These are phyloP conservation scores for Cyclophora albipunctata DNA, from an alignment of 2,888 invertebrate genomes.

Conservation along the genomic window DNA sequence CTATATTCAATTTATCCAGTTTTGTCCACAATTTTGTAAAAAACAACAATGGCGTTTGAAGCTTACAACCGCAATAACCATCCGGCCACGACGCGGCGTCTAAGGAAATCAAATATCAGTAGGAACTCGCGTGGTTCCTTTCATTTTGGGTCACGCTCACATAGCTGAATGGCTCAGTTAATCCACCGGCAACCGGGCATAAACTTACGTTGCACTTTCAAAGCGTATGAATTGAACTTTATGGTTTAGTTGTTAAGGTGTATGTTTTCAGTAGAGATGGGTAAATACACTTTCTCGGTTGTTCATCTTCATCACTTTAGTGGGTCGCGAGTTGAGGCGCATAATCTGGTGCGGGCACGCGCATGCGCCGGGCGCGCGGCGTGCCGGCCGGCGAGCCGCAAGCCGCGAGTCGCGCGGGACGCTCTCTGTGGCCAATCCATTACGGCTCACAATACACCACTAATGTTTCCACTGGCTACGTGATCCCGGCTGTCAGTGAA, in stretches of 20 bases:
- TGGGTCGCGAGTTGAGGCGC: constrained; percentile 47
- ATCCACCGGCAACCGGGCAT: constrained; percentile 30
- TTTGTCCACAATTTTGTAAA: too few species aligned
- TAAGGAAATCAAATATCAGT: neutral
- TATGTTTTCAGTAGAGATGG: constrained; percentile 7
- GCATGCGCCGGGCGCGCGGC: constrained; percentile 11
- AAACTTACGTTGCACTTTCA: constrained; percentile 16
- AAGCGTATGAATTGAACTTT: constrained; percentile 4
- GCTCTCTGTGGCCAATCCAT: constrained; percentile 41
- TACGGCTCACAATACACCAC: constrained; percentile 43
- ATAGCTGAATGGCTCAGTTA: constrained; percentile 32
- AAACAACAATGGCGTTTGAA: too few species aligned
- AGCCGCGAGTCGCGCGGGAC: constrained; percentile 27
- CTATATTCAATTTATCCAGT: too few species aligned
- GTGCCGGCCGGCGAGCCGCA: constrained; percentile 15
- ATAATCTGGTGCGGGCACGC: constrained; percentile 25
- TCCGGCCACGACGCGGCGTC: constrained; percentile 2
- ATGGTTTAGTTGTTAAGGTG: constrained; percentile 11
- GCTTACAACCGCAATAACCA: too few species aligned
- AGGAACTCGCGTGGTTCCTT: constrained; percentile 14
- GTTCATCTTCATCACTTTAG: constrained; percentile 56
- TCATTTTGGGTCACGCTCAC: constrained; percentile 26
- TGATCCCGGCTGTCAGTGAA: constrained; percentile 52
- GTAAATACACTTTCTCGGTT: constrained; percentile 51
- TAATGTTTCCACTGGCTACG: constrained; percentile 40